Evolutionary conservation across 2,888 invertebrate species (phyloP).

Genomic region (Taenaris catops): DNA sequence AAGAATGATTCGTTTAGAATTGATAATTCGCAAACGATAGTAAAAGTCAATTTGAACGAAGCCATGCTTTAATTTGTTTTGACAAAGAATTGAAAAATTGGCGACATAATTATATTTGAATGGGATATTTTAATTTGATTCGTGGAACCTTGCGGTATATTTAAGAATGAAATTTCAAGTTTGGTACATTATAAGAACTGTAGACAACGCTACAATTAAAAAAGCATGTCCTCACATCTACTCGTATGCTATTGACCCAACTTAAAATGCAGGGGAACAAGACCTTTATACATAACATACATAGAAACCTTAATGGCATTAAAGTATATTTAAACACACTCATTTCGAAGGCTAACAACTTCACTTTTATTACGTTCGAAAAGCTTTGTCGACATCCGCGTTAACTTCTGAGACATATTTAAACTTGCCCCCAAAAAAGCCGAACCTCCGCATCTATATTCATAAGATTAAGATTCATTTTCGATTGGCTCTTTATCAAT

Average conservation of each 20-base stretch:
- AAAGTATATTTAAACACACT: slow-evolving; percentile 34
- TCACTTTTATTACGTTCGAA: slow-evolving; percentile 50
- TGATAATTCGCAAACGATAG: too few species aligned
- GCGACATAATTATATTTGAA: too few species aligned
- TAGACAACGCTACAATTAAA: slow-evolving; percentile 6
- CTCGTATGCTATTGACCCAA: slow-evolving; percentile 26
- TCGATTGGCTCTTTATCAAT: slow-evolving; percentile 9
- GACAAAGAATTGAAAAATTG: too few species aligned
- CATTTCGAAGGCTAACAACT: slow-evolving; percentile 60
- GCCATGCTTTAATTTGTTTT: too few species aligned
- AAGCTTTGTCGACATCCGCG: slow-evolving; percentile 60
- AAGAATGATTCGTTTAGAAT: too few species aligned
- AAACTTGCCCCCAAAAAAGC: slow-evolving; percentile 25
- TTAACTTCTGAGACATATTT: slow-evolving; percentile 33
- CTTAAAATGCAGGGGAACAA: slow-evolving; percentile 19
- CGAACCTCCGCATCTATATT: slow-evolving; percentile 25
- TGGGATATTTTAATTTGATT: too few species aligned
- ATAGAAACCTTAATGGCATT: slow-evolving; percentile 21
- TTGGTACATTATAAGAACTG: too few species aligned
- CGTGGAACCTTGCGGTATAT: too few species aligned
- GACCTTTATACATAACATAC: slow-evolving; percentile 17
- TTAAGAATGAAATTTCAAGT: too few species aligned
- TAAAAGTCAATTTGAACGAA: too few species aligned
- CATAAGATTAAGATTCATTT: slow-evolving; percentile 30
- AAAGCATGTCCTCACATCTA: slow-evolving; percentile 13